Percentiles rank a stretch among this genome's conserved stretches.
Evolutionary conservation across 2,113 vertebrate genomes (phyloP).

Genomic region (Atractosteus spatula): DNA sequence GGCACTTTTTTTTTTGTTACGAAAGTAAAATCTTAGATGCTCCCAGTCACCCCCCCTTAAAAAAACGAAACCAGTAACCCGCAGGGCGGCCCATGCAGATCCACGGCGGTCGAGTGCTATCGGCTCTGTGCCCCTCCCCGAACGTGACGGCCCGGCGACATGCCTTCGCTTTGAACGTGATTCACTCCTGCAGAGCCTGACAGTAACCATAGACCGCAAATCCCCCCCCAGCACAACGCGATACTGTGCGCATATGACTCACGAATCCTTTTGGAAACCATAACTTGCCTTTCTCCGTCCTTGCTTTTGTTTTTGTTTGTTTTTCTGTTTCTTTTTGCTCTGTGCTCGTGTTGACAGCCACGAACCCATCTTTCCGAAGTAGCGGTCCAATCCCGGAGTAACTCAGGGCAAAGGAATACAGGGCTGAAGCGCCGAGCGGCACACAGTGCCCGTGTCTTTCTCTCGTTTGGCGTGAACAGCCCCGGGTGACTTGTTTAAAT

Average conservation of each 20-base stretch:
- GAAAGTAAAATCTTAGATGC: too few relatives aligned
- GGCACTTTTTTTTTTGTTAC: too few relatives aligned
- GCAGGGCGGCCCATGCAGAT: too few relatives aligned
- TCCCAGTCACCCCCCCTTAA: too few relatives aligned
- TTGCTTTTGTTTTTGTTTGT: conserved; percentile 23
- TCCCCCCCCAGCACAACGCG: conserved; percentile 34
- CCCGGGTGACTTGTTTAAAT: too few relatives aligned
- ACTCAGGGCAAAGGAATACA: conserved; percentile 35
- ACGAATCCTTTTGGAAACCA: not conserved
- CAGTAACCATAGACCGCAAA: conserved; percentile 40
- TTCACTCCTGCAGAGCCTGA: conserved; percentile 58
- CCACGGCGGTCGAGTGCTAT: too few relatives aligned
- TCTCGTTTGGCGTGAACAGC: not conserved
- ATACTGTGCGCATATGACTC: conserved; percentile 31
- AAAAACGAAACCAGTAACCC: too few relatives aligned
- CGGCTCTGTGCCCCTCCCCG: not conserved
- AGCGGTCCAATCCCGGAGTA: not conserved
- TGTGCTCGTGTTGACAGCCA: conserved; percentile 33
- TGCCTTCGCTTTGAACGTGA: conserved; percentile 54
- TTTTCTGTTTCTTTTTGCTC: not conserved
- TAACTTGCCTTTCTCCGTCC: conserved; percentile 20
- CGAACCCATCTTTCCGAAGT: not conserved
- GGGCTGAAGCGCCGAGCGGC: conserved; percentile 37
- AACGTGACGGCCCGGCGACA: conserved; percentile 48
- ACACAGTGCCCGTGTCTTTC: conserved; percentile 19